Base-by-base conservation (phyloP, 2,113 vertebrate species). In the Dolichallabes microphthalmus region DNA sequence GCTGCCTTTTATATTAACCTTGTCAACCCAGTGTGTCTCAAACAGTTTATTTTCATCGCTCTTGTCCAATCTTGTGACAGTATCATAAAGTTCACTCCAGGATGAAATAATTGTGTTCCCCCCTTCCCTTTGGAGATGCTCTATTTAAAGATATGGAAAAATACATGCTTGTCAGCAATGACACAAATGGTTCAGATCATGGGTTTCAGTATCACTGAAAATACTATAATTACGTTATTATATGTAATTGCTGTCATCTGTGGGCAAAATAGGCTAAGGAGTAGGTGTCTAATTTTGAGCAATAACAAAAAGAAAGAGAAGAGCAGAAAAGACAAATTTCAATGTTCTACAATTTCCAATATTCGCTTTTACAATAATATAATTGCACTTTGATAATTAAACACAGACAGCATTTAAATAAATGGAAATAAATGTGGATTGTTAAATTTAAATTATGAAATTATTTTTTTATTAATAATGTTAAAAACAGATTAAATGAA, bases 51-150 rank as follows among this genome's bases (percentile, higher is more conserved):
- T 58, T 58, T 57, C 19, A 58, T 82, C 75, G 61, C 68, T 78
- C 58, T 86, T 17, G 60, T 63, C 53, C 71, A 75, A 76, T 89
- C 88, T 71, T 84, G 27, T 80, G 71, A 83, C 86, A 87, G 61
- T 57, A 75, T 52, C 30, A 63, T 66, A 60, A 79, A 87, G 86
- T 87, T 87, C 76, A 87, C 71, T n/a, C 32, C 15, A 77, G 63
- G 61, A 69, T 85, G 85, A 85, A 88, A 57, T 63, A 32, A 79
- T 39, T 19, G 74, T 84, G 57, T 52, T 3, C 15, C n/a, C 22
- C 13, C 39, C 80, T 74, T 85, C 50, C 52, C 35, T 58, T 81
- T 19, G 60, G 86, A 66, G 20, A 82, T 61, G 35, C 25, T 74
- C 84, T 85, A 85, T 80, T 85, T 80, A 85, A 61, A 80, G 84